Conservation (phyloP, 2,888 invertebrate species). For the Chalcis sispes region DNA sequence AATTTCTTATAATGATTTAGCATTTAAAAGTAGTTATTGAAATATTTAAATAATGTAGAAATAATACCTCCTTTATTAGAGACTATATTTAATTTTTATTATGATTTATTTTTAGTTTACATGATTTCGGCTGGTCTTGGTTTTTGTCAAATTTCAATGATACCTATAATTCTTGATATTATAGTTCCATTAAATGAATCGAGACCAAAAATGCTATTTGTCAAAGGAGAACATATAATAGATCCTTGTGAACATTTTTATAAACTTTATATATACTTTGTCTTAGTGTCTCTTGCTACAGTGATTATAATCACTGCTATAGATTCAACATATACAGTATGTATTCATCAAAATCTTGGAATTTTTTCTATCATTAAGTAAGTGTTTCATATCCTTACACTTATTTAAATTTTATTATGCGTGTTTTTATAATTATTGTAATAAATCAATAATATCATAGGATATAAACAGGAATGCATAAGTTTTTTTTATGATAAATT, state of each 20-base stretch:
- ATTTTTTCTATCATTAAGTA: not conserved
- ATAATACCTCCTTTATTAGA: not conserved
- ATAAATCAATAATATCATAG: no score
- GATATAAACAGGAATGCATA: no score
- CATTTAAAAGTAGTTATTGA: no score
- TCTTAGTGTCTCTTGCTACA: not conserved
- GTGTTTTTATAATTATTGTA: no score
- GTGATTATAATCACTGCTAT: not conserved
- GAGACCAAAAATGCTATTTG: not conserved
- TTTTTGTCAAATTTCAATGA: constrained; percentile 1
- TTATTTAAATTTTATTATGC: no score
- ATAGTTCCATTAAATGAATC: not conserved
- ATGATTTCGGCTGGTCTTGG: not conserved
- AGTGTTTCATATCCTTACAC: no score
- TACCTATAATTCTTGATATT: not conserved
- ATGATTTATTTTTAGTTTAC: not conserved
- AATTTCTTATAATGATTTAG: no score
- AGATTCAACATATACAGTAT: not conserved
- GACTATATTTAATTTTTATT: no score
- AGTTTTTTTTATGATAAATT: no score
- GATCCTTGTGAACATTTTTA: not conserved
- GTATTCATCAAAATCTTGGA: constrained; percentile 4
- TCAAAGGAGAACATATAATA: not conserved
- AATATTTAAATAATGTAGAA: no score
- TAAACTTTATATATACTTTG: not conserved